Conservation (phyloP, 2,113 vertebrate genomes). For the Lepisosteus oculatus region DNA sequence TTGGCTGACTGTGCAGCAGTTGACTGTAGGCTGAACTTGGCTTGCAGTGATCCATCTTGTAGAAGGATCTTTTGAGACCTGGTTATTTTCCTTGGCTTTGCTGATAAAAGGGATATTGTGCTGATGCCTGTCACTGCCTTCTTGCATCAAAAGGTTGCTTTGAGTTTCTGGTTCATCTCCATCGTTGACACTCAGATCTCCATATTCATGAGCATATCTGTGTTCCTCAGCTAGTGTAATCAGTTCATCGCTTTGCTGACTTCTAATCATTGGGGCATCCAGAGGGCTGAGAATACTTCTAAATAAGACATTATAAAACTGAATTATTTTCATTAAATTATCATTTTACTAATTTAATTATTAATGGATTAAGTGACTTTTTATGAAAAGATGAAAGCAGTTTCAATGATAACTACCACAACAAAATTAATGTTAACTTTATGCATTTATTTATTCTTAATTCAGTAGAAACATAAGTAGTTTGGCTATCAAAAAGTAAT, state of each 20-base stretch:
- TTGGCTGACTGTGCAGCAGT: constrained; percentile 35
- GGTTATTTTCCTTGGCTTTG: constrained; percentile 40
- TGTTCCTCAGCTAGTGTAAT: constrained; percentile 74
- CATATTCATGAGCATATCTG: constrained; percentile 71
- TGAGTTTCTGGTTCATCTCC: constrained; percentile 41
- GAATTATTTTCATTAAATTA: neutral
- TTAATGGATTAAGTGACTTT: too few species aligned
- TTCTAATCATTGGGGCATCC: constrained; percentile 48
- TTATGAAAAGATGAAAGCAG: too few species aligned
- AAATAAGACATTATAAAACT: constrained; percentile 24
- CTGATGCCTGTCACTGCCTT: constrained; percentile 28
- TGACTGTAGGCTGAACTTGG: constrained; percentile 27
- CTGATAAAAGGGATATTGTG: constrained; percentile 37
- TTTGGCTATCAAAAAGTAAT: too few species aligned
- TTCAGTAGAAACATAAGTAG: too few species aligned
- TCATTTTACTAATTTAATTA: too few species aligned
- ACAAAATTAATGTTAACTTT: constrained; percentile 9
- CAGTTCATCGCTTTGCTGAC: constrained; percentile 60
- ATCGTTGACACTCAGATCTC: constrained; percentile 44
- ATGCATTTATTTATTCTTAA: neutral
- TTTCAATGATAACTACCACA: too few species aligned
- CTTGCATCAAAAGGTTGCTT: constrained; percentile 32
- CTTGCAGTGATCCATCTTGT: constrained; percentile 44
- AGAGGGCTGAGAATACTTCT: constrained; percentile 50
- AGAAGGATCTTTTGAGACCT: constrained; percentile 36